phyloP scores from a whole-genome alignment of 2,888 invertebrate species.

The Nephrocerus scutellatus region DNA sequence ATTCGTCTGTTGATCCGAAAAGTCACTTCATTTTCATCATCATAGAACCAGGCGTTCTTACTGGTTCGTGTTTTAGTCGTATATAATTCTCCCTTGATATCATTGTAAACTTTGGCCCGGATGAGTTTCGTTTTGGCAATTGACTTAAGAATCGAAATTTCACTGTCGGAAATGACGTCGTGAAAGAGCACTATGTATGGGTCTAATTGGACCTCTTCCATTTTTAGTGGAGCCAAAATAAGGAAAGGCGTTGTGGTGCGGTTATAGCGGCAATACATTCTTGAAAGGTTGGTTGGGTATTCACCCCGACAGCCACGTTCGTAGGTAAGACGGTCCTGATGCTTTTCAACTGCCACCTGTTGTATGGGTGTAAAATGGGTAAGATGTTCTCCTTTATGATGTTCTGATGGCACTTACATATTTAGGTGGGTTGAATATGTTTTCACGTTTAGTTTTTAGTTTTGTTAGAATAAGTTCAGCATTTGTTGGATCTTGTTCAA shows the following conservation, averaged over 20 bases:
- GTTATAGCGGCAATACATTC: constrained; percentile 35
- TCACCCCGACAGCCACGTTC: constrained; percentile 35
- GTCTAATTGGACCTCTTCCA: constrained; percentile 33
- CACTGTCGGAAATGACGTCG: constrained; percentile 32
- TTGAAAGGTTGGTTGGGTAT: constrained; percentile 19
- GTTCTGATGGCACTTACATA: too few relatives aligned
- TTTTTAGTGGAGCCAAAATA: constrained; percentile 37
- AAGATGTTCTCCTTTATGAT: too few relatives aligned
- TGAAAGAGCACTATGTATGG: constrained; percentile 39
- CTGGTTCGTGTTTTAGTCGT: constrained; percentile 33
- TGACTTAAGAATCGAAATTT: constrained; percentile 30
- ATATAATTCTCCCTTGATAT: constrained; percentile 5
- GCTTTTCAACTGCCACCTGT: too few relatives aligned
- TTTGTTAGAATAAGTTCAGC: too few relatives aligned
- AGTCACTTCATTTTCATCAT: constrained; percentile 23
- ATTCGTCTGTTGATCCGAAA: constrained; percentile 31
- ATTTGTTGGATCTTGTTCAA: too few relatives aligned
- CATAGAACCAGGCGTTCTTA: constrained; percentile 37
- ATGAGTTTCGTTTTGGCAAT: constrained; percentile 29
- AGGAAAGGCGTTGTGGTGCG: constrained; percentile 33
- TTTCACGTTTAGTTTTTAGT: too few relatives aligned
- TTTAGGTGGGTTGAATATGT: too few relatives aligned
- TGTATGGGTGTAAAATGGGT: too few relatives aligned
- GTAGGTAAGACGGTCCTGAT: too few relatives aligned
- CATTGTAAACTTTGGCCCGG: constrained; percentile 33